Evolutionary conservation across 2,888 invertebrate genomes (phyloP).

Genomic region (Acrocyrtus sp.): DNA sequence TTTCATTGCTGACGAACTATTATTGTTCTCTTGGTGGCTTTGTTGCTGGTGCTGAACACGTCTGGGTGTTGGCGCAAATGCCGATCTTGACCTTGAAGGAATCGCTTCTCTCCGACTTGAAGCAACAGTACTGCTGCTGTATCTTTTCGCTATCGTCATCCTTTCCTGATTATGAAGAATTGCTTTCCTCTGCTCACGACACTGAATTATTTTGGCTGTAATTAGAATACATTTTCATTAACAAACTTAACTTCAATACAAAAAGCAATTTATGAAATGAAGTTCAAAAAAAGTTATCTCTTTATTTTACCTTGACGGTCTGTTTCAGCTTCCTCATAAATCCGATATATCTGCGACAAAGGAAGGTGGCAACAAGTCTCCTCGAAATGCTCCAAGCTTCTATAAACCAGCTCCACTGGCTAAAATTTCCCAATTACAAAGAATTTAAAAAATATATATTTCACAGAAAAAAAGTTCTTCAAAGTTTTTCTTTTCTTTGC

Average conservation of each 20-base stretch:
- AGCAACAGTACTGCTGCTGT: neutral
- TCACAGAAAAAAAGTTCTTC: neutral
- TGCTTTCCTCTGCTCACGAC: conserved; percentile 60
- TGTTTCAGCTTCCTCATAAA: conserved; percentile 64
- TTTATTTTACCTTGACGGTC: conserved; percentile 63
- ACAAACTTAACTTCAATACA: conserved; percentile 5
- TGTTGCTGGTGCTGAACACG: neutral
- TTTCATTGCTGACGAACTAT: conserved; percentile 15
- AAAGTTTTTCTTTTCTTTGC: neutral
- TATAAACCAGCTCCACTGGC: conserved; percentile 67
- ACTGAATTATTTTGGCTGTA: conserved; percentile 63
- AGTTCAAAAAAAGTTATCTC: neutral
- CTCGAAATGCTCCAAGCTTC: conserved; percentile 65
- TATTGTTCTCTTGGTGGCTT: conserved; percentile 31
- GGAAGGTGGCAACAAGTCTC: conserved; percentile 64
- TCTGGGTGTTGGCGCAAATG: too few species aligned
- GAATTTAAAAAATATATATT: neutral
- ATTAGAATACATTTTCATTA: too few species aligned
- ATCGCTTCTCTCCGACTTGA: neutral
- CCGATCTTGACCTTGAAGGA: neutral
- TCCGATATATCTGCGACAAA: conserved; percentile 62
- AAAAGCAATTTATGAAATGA: neutral
- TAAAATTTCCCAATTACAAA: too few species aligned
- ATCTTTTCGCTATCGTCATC: conserved; percentile 12
- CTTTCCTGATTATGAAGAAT: conserved; percentile 8